A percentile compares a stretch with the other conserved stretches of the same genome.
These are phyloP conservation scores for Tiliqua scincoides DNA, from an alignment of 2,113 vertebrate genomes.

Conservation along the genomic window DNA sequence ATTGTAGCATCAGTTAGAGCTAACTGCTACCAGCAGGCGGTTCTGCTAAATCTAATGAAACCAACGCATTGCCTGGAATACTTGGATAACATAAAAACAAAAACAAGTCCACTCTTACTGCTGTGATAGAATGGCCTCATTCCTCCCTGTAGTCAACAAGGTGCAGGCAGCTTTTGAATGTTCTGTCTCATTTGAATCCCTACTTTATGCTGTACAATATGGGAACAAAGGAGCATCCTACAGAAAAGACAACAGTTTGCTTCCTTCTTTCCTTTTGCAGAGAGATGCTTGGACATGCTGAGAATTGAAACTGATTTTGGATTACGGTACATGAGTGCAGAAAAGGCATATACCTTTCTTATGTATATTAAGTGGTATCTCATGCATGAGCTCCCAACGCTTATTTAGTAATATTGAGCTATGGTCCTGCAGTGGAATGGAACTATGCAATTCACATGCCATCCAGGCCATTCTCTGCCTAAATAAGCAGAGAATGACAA, in stretches of 20 bases:
- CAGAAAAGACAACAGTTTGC: neutral
- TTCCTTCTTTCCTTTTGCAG: constrained; percentile 36
- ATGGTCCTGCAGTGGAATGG: neutral
- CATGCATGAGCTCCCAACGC: neutral
- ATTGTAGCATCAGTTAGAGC: constrained; percentile 38
- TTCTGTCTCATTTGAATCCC: constrained; percentile 5
- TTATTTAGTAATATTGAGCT: neutral
- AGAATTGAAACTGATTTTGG: neutral
- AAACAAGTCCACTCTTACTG: constrained; percentile 34
- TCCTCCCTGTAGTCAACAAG: constrained; percentile 11
- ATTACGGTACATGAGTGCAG: neutral
- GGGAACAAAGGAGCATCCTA: neutral
- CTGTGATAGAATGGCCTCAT: constrained; percentile 40
- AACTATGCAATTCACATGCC: neutral
- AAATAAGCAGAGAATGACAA: neutral
- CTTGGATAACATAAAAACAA: constrained; percentile 50
- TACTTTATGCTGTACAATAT: neutral
- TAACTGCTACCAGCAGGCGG: constrained; percentile 66
- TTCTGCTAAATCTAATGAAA: constrained; percentile 59
- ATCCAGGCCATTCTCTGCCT: neutral
- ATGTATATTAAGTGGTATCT: neutral
- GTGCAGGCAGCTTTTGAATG: constrained; percentile 17
- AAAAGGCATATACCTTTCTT: neutral
- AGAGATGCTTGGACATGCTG: constrained; percentile 49
- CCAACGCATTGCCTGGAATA: constrained; percentile 29